Evolutionary conservation across 2,797 vertebrate genomes (phyloP).

Genomic region (Microctenopoma steveboyesi): DNA sequence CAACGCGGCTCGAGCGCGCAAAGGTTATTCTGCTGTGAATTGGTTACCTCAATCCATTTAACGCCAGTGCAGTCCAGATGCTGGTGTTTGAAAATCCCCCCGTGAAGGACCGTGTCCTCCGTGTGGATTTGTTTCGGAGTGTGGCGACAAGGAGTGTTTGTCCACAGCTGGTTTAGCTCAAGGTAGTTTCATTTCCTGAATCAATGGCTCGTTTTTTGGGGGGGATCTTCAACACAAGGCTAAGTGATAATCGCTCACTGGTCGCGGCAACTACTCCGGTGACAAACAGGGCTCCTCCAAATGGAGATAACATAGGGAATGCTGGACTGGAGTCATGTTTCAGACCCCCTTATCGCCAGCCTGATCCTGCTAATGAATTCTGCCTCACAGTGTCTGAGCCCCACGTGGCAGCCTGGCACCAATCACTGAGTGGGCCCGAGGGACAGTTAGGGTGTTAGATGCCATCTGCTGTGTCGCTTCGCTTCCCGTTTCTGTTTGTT

Average conservation of each 20-base stretch:
- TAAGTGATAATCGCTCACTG: constrained; percentile 41
- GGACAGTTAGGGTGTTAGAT: constrained; percentile 46
- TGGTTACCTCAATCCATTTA: constrained; percentile 68
- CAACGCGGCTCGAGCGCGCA: constrained; percentile 42
- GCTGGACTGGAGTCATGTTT: constrained; percentile 1
- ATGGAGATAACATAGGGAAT: constrained; percentile 39
- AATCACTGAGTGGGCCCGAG: constrained; percentile 64
- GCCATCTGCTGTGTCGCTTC: constrained; percentile 66
- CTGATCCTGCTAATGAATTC: constrained; percentile 73
- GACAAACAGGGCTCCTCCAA: constrained; percentile 20
- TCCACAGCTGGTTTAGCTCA: constrained; percentile 55
- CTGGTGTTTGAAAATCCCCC: constrained; percentile 40
- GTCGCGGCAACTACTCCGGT: constrained; percentile 1
- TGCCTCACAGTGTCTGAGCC: constrained; percentile 53
- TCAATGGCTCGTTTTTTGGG: constrained; percentile 57
- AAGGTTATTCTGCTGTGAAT: constrained; percentile 62
- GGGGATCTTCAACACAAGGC: constrained; percentile 43
- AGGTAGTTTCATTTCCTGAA: constrained; percentile 72
- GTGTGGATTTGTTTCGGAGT: constrained; percentile 61
- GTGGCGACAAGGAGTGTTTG: constrained; percentile 49
- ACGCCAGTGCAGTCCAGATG: constrained; percentile 20
- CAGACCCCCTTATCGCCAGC: constrained; percentile 41
- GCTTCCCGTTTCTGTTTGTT: constrained; percentile 32
- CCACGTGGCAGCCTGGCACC: constrained; percentile 59
- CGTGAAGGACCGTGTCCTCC: constrained; percentile 33